Base-by-base conservation (phyloP, 1,140 invertebrate genomes). In the Venustaconcha ellipsiformis region DNA sequence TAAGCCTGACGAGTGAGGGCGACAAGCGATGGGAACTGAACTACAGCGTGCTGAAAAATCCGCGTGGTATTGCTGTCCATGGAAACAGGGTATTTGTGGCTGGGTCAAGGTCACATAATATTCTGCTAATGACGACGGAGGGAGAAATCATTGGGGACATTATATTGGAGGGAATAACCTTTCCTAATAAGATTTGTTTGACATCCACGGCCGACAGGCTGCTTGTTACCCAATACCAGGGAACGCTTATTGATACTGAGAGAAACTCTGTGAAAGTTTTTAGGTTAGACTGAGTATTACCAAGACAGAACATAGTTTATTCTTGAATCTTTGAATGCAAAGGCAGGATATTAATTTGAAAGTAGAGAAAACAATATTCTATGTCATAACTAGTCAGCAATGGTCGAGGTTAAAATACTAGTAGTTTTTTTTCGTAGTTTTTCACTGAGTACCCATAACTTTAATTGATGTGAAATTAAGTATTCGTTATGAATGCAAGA, bases 241-340 rank as follows among this genome's bases (percentile, higher is more conserved):
- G 76, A 13, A 80, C 76, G 30, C 67, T 80, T 18, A 76, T 78
- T 20, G 73, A 78, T 57, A 74, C 70, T 13, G 79, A 80, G 65
- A 71, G 76, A 66, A 80, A 80, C 55, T 78, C 75, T 5, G 75
- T 80, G 48, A 80, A 80, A 73, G 75, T 80, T 12, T 80, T 74
- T 30, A 75, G 74, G 74, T 26, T 80, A 5, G 74, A 76, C 67
- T 76, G 26, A n/a, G 18, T 14, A 14, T 62, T 14, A 62, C 13
- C 8, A 48, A 48, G 37, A 48, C 3, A 48, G 37, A 48, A 8
- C 37, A 4, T 48, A 48, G 6, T 48, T 48, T 48, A 11, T 48
- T 48, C 37, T 11, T 48, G 37, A 48, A 48, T 48, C 37, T 48
- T 48, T 48, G 11, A 48, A 48, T 48, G 11, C 6, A 48, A 48